Conservation (phyloP, 2,797 vertebrate species). For the Lateolabrax maculatus region DNA sequence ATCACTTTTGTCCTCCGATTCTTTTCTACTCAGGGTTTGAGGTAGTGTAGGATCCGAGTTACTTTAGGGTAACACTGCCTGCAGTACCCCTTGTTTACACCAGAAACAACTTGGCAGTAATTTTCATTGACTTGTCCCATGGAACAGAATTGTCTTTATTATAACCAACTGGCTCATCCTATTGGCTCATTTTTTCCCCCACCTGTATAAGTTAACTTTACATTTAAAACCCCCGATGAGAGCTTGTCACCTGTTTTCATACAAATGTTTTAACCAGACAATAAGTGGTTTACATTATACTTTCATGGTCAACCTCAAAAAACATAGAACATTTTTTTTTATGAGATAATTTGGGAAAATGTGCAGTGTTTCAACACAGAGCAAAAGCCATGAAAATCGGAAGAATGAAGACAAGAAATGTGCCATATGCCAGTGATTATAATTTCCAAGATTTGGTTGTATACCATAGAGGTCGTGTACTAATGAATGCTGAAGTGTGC, state of each 20-base stretch:
- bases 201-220: not conserved
- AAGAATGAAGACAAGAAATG: not conserved
- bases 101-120: constrained; percentile 2
- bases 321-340: not conserved
- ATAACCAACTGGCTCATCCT: not conserved
- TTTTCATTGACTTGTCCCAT: not conserved
- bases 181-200: not conserved
- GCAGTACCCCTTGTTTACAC: constrained; percentile 30
- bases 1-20: constrained; percentile 57
- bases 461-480: not conserved
- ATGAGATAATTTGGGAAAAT: not conserved
- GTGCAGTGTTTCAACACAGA: not conserved
- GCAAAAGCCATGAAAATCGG: not conserved
- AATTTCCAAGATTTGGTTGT: not conserved
- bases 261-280: not conserved
- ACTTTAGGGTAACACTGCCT: constrained; percentile 23
- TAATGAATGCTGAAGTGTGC: not conserved
- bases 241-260: not conserved
- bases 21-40: constrained; percentile 28
- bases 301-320: not conserved
- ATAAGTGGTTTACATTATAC: not conserved
- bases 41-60: constrained; percentile 19
- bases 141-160: not conserved
- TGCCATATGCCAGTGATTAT: not conserved
- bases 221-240: not conserved